These are phyloP conservation scores for Formica selysi DNA, from an alignment of 1,140 invertebrate species.

Conservation along the genomic window DNA sequence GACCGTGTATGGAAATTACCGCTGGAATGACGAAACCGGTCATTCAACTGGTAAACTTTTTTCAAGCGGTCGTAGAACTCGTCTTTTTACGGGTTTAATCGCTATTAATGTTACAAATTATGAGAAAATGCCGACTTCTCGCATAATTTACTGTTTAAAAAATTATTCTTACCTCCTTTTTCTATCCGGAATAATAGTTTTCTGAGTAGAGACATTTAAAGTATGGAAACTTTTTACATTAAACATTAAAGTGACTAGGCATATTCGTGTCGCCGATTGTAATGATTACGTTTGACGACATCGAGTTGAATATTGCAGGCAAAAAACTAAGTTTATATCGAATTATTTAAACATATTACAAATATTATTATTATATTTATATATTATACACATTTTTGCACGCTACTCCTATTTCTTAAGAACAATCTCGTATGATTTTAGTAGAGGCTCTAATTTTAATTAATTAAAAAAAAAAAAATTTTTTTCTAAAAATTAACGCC, in stretches of 20 bases:
- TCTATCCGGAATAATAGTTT: slow-evolving; percentile 15
- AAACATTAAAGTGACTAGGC: not conserved
- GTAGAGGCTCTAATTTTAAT: not conserved
- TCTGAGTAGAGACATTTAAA: not conserved
- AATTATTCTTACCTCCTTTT: not conserved
- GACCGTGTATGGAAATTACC: slow-evolving; percentile 20
- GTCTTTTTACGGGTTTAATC: slow-evolving; percentile 16
- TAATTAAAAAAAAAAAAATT: not conserved
- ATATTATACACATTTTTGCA: not conserved
- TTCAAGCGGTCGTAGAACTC: not conserved
- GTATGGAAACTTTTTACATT: not conserved
- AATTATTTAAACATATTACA: not conserved
- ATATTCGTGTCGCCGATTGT: not conserved
- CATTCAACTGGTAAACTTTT: slow-evolving; percentile 42
- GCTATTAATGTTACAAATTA: slow-evolving; percentile 28
- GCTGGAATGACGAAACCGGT: slow-evolving; percentile 6
- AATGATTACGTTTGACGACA: not conserved
- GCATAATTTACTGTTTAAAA: not conserved
- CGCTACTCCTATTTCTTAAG: not conserved
- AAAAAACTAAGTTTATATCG: not conserved
- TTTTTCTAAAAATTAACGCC: not conserved
- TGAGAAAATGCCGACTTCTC: slow-evolving; percentile 35
- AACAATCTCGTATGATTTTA: not conserved
- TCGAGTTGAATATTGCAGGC: not conserved
- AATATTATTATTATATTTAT: not conserved